Conservation (phyloP, 2,888 invertebrate genomes). For the Hemaris fuciformis region DNA sequence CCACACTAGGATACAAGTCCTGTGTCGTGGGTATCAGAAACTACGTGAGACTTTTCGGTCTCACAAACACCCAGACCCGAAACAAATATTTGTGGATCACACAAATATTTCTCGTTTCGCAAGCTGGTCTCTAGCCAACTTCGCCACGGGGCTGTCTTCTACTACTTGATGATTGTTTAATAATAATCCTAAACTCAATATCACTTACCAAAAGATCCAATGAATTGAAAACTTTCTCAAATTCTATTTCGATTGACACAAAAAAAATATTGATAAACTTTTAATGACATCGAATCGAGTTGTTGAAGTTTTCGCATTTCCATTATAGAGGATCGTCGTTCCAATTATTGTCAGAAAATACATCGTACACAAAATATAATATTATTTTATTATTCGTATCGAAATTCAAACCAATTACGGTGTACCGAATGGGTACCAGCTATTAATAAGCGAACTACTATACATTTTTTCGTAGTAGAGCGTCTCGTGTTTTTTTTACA, state of each 20-base stretch:
- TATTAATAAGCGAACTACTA: neutral
- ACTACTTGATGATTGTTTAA: no score
- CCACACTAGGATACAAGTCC: no score
- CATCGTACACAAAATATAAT: constrained; percentile 28
- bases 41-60: no score
- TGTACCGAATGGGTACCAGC: constrained; percentile 22
- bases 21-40: no score
- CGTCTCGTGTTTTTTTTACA: neutral
- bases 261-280: constrained; percentile 5
- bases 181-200: no score
- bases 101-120: no score
- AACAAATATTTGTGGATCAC: no score
- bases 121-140: no score
- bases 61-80: no score
- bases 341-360: constrained; percentile 25
- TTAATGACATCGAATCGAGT: constrained; percentile 11
- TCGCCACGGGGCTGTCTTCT: no score
- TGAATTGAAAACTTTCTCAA: no score
- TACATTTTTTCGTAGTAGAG: neutral
- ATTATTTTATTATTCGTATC: constrained; percentile 23
- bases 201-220: no score
- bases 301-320: constrained; percentile 13
- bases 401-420: constrained; percentile 31
- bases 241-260: neutral
- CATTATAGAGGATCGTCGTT: constrained; percentile 11